phyloP scores from a whole-genome alignment of 2,797 vertebrate species.

The Argentina silus region DNA sequence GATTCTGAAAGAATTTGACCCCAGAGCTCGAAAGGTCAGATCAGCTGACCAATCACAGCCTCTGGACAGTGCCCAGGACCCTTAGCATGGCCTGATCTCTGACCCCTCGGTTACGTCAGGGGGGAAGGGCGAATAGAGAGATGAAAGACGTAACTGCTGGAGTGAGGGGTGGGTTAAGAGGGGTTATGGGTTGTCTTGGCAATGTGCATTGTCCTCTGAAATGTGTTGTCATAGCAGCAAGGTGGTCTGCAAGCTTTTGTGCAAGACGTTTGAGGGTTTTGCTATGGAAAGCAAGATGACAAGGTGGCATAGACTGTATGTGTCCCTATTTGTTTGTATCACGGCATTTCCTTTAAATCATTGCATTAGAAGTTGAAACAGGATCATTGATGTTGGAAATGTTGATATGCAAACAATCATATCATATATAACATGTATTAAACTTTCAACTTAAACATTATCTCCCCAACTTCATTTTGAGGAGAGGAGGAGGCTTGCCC shows the following conservation, averaged over 20 bases:
- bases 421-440: no score
- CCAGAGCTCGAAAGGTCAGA: conserved; percentile 76
- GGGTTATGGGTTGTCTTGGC: conserved; percentile 84
- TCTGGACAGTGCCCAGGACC: conserved; percentile 82
- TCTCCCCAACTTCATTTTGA: neutral
- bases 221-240: conserved; percentile 82
- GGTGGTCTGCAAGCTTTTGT: conserved; percentile 78
- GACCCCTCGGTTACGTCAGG: conserved; percentile 79
- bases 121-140: conserved; percentile 81
- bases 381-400: neutral
- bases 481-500: neutral
- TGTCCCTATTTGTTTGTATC: neutral
- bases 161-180: conserved; percentile 82
- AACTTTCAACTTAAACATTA: no score
- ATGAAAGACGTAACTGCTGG: conserved; percentile 81
- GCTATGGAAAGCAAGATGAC: conserved; percentile 69
- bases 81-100: conserved; percentile 79
- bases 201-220: conserved; percentile 82
- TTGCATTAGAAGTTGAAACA: neutral
- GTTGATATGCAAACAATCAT: no score
- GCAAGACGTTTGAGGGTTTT: conserved; percentile 75
- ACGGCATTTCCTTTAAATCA: neutral
- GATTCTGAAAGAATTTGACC: conserved; percentile 87
- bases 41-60: conserved; percentile 82
- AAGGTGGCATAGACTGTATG: conserved; percentile 67